A percentile compares a stretch with the other conserved stretches of the same genome.
Evolutionary conservation across 2,797 vertebrate genomes (phyloP).

Genomic region (Pelochelys cantorii): DNA sequence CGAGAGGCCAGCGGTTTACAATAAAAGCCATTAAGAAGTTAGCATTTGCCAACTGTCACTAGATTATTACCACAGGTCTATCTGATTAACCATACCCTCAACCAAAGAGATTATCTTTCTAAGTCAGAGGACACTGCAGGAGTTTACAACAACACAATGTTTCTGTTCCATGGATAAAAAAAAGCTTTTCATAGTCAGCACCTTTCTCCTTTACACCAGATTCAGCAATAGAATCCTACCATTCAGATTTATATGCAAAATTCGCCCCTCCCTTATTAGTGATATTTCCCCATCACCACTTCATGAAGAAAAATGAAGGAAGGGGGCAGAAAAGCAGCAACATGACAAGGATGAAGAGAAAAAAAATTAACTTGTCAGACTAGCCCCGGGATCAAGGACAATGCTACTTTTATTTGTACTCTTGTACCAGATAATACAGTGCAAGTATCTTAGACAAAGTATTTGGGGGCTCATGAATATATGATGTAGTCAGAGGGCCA

Average conservation of each 20-base stretch:
- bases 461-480: not conserved
- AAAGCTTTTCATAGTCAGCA: not conserved
- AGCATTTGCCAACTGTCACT: slow-evolving; percentile 11
- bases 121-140: not conserved
- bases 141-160: not conserved
- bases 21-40: not conserved
- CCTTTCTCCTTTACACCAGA: not conserved
- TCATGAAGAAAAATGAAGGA: not conserved
- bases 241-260: not conserved
- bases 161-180: not conserved
- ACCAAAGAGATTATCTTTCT: not conserved
- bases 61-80: not conserved
- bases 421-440: not conserved
- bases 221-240: not conserved
- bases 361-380: not conserved
- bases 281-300: not conserved
- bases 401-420: not conserved
- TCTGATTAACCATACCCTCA: not conserved
- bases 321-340: not conserved
- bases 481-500: not conserved
- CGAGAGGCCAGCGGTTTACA: not conserved
- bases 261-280: not conserved
- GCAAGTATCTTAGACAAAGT: not conserved
- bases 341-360: not conserved
- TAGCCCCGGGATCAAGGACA: not conserved